Evolutionary conservation across 2,797 vertebrate genomes (phyloP), one percentile per base, ranked within the genome.

Genomic region (Poeciliopsis presidionis): DNA sequence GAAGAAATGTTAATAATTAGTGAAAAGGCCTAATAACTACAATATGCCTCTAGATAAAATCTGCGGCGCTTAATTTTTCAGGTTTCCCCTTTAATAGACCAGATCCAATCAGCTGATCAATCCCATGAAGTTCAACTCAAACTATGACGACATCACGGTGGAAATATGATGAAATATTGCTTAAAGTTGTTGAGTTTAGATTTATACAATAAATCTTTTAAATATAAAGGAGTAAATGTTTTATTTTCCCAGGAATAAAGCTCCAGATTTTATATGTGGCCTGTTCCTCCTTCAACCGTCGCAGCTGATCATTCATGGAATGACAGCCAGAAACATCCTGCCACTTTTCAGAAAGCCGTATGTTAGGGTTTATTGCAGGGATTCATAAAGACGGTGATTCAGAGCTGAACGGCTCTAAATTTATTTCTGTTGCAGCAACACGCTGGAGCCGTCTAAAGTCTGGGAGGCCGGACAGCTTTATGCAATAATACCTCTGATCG

Each of bases 401-500:
- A 30, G 18, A 63, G 45, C 30, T 2, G 30, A 25, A 11, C 30
- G 5, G 30, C 61, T 7, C 49, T 4, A 20, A 18, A 12, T 41
- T 0, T 47, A 75, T 18, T 36, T 46, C 28, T 45, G 79, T 25
- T 70, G 75, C 77, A 86, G 76, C 51, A 25, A 25, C 51, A 8
- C 70, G 18, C 28, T 45, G 36, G 61, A 57, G 79, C 79, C 76
- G 78, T 55, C 77, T 76, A 73, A 57, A 51, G 59, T 3, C 79
- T 2, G n/a, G 46, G 5, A 77, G 61, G 69, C 43, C 65, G 3
- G 61, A 22, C 72, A 59, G 80, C 67, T 89, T 81, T 75, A 45
- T 70, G 80, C 75, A 84, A 86, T 76, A 67, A 81, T 65, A 13
- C 18, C 63, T 2, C 9, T 67, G n/a, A 11, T 3, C 12, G 83